Base-by-base conservation (phyloP, 2,797 vertebrate genomes). In the Ctenopoma multispine region DNA sequence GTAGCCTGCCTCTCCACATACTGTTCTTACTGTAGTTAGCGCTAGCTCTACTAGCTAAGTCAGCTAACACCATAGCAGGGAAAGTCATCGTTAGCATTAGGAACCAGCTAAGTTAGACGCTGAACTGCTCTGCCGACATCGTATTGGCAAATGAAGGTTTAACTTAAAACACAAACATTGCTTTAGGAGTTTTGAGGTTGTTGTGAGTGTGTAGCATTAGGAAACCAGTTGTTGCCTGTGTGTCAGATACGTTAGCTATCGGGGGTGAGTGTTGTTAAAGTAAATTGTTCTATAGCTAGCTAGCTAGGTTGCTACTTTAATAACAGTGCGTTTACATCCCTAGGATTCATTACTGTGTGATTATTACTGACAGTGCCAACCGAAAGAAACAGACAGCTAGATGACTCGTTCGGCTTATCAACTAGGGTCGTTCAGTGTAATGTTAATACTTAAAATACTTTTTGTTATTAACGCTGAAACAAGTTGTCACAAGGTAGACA, bases 81-180 rank as follows among this genome's bases (percentile, higher is more conserved):
- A 90, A 91, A 92, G 90, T 91, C 87, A 89, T 21, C 88, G 87
- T 72, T 90, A 93, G 87, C 88, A 84, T 74, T 90, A 93, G 87
- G 89, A 53, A 15, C 21, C 13, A 80, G 88, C 90, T 92, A 92
- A 84, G 56, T 34, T 20, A 61, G 46, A 74, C 59, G 56, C 55
- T 73, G 61, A 55, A 57, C 78, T 57, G 38, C n/a, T 65, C 38
- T 15, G 62, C 38, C 63, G 80, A 47, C 60, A 76, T 68, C 21
- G 43, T 69, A 56, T 69, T 44, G 68, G 63, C 60, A 21, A 66
- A 44, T 64, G 48, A 31, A 57, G 13, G 46, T 40, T 41, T 14
- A 36, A 67, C 63, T 68, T 23, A 11, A 1, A 48, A 51, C 55
- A 79, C 83, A 79, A 58, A 61, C 66, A 31, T 15, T 57, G 47